Evolutionary conservation across 2,113 vertebrate genomes (phyloP), one percentile per base, ranked within the genome.

Genomic region (Dryoscopus gambensis): DNA sequence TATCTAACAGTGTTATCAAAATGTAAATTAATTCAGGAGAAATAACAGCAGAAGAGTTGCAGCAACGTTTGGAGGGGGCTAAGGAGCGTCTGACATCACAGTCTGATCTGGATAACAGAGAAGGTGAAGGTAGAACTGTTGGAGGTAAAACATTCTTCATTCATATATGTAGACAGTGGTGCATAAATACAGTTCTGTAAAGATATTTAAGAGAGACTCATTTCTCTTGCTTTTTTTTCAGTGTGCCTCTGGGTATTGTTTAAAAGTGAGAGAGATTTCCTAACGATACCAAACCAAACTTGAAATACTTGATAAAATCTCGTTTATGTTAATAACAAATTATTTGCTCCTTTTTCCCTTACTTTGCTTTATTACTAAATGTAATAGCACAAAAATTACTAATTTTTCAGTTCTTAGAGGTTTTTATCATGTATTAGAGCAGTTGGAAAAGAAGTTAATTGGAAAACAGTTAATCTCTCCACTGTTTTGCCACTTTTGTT

Each of bases 21-120:
- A 87, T 79, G 24, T 88, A 52, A 68, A 80, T 90, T 95, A 14
- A 97, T 97, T 95, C 94, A 99, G 99, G 99, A 86, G 99, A 99
- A 97, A 98, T 99, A 97, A 99, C 99, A 73, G 99, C 99, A 50
- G 98, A 99, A 97, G 99, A 99, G 94, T 97, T 99, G 39, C 98
- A 98, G 30, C 99, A 99, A 37, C 98, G 99, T 75, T 98, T 99
- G 81, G 98, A 99, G 68, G 98, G 98, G 27, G 98, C 98, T 30
- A 99, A 99, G 93, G 98, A 99, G 76, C 98, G 98, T 7, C 95
- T 99, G 77, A 98, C 98, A 10, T 98, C 98, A 14, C 98, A 98
- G 78, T 97, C 98, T 73, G 96, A 87, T 47, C 67, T 97, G 16
- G 98, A 98, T 93, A 97, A 96, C 82, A 97, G 94, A 73, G 98